phyloP scores from a whole-genome alignment of 2,888 invertebrate genomes.

The Melipona bicolor region DNA sequence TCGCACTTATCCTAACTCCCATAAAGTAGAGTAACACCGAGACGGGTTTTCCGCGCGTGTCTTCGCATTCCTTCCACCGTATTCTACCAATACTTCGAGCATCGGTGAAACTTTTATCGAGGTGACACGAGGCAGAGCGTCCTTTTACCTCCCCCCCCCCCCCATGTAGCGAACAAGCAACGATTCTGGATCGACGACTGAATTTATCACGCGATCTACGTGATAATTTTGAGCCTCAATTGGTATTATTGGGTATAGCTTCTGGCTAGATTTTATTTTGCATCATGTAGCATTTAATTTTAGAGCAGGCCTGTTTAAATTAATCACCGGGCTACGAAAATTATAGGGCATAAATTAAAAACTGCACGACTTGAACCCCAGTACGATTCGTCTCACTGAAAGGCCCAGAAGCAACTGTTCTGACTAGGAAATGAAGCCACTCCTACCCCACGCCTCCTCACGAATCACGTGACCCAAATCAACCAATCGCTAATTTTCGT shows the following conservation, averaged over 20 bases:
- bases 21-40: constrained; percentile 62
- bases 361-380: no score
- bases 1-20: constrained; percentile 43
- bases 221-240: background rate
- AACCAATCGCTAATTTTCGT: no score
- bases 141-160: background rate
- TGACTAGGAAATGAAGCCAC: no score
- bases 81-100: constrained; percentile 16
- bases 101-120: constrained; percentile 55
- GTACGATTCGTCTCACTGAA: no score
- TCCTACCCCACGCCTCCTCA: no score
- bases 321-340: no score
- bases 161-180: background rate
- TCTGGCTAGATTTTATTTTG: no score
- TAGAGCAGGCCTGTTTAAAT: no score
- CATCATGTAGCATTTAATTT: no score
- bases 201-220: background rate
- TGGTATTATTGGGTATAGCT: background rate
- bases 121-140: constrained; percentile 15
- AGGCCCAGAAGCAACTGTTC: no score
- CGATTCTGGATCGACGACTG: constrained; percentile 9
- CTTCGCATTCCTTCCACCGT: constrained; percentile 10
- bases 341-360: no score
- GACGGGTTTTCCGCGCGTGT: constrained; percentile 42
- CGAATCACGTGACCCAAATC: no score